phyloP scores from a whole-genome alignment of 2,888 invertebrate species.

The Conomelus anceps region DNA sequence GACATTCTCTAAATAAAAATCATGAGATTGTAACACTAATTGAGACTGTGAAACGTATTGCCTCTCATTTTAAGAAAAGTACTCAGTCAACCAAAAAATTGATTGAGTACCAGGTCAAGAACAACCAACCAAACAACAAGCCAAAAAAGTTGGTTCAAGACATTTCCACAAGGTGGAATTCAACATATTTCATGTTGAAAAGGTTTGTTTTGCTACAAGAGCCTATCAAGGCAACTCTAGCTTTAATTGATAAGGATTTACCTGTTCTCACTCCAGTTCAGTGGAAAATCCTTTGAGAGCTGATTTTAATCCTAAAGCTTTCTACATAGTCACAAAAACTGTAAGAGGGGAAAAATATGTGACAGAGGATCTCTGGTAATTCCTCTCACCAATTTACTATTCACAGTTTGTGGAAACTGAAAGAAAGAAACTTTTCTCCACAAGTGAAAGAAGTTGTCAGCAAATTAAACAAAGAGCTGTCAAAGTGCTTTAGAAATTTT shows the following conservation, averaged over 20 bases:
- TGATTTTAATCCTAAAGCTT: conserved; percentile 9
- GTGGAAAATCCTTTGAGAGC: conserved; percentile 18
- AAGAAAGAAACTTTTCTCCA: conserved; percentile 13
- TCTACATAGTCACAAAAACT: conserved; percentile 17
- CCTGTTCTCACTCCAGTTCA: conserved; percentile 16
- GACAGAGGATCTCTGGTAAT: conserved; percentile 13
- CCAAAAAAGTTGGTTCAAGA: conserved; percentile 26
- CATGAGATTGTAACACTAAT: conserved; percentile 27
- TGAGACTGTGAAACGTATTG: conserved; percentile 21
- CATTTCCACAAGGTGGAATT: conserved; percentile 22
- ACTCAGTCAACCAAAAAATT: conserved; percentile 17
- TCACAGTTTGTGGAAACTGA: conserved; percentile 16
- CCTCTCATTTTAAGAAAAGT: conserved; percentile 19
- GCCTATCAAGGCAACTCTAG: conserved; percentile 21
- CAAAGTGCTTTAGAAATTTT: conserved; percentile 16
- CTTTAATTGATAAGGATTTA: conserved; percentile 21
- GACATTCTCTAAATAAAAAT: conserved; percentile 29
- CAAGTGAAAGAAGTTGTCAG: conserved; percentile 3
- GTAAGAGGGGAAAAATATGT: conserved; percentile 19
- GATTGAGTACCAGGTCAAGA: conserved; percentile 18
- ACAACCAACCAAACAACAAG: conserved; percentile 6
- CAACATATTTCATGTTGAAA: conserved; percentile 22
- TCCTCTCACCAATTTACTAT: conserved; percentile 9
- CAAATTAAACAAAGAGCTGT: neutral
- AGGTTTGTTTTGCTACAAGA: conserved; percentile 25